Evolutionary conservation across 2,797 vertebrate genomes (phyloP), one percentile per base, ranked within the genome.

Genomic region (Holocentrus rufus): DNA sequence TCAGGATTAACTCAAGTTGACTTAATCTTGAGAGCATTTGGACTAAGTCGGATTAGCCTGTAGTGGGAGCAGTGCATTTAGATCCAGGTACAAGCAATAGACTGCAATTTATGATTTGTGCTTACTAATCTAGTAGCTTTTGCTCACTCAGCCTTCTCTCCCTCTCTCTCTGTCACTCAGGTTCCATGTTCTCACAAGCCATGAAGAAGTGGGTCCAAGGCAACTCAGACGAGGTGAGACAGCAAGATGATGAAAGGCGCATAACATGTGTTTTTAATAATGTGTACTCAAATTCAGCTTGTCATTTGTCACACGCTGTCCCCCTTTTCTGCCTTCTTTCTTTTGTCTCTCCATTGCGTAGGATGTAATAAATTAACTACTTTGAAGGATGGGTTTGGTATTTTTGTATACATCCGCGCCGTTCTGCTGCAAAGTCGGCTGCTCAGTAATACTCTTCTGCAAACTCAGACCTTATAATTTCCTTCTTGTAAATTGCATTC

Each of bases 131-230:
- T 39, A 11, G 44, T 23, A 11, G 7, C 23, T 56, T 27, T 57
- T 64, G 64, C 66, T 83, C 53, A 77, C 53, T 55, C 56, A 15
- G 42, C 14, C 9, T 42, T 44, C 27, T 58, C 4, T 34, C 47
- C 69, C 4, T 34, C 65, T 47, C n/a, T 82, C 66, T 81, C n/a
- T n/a, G n/a, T n/a, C 42, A 14, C 55, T 59, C 85, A 99, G 97
- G 97, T 84, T 99, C 96, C 87, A 98, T 99, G 95, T 99, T 99
- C 92, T 99, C 98, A 90, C 96, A 97, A 94, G 98, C 97, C 71
- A 98, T 99, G 98, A 99, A 99, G 94, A 99, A 99, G 85, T 99
- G 97, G 98, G 98, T 98, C 61, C 98, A 99, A 89, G 98, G 98
- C 89, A 97, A 94, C 91, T 96, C 97, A 0, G 97, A 99, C 71